Conservation (phyloP, 2,113 vertebrate species). For the Caracal caracal region DNA sequence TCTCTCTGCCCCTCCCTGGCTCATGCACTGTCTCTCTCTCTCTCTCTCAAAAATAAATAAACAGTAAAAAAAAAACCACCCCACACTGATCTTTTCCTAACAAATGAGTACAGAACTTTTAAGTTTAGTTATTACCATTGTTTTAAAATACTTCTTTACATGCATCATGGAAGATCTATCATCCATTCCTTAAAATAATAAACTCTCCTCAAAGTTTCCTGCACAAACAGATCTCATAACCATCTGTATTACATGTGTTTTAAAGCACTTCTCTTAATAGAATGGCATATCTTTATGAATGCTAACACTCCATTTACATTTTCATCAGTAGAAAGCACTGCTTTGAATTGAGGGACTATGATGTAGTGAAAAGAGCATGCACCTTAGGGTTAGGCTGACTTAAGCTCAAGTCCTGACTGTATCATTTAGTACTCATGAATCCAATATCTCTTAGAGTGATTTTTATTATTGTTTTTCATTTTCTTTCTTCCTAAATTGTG, state of each 20-base stretch:
- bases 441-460: not conserved
- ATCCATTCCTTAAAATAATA: not conserved
- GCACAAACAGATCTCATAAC: not conserved
- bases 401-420: too few relatives aligned
- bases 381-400: too few relatives aligned
- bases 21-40: too few relatives aligned
- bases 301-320: not conserved
- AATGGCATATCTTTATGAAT: not conserved
- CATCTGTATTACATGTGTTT: not conserved
- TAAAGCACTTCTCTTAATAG: not conserved
- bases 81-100: not conserved
- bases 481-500: not conserved
- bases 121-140: not conserved
- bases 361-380: not conserved
- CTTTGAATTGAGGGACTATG: not conserved
- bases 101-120: not conserved
- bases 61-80: too few relatives aligned
- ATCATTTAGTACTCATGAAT: not conserved
- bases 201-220: not conserved
- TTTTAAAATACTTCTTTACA: not conserved
- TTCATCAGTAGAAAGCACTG: not conserved
- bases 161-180: not conserved
- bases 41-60: too few relatives aligned
- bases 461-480: not conserved
- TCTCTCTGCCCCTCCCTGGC: too few relatives aligned